Evolutionary conservation across 1,140 invertebrate species (phyloP).

Genomic region (Meteorus sp.): DNA sequence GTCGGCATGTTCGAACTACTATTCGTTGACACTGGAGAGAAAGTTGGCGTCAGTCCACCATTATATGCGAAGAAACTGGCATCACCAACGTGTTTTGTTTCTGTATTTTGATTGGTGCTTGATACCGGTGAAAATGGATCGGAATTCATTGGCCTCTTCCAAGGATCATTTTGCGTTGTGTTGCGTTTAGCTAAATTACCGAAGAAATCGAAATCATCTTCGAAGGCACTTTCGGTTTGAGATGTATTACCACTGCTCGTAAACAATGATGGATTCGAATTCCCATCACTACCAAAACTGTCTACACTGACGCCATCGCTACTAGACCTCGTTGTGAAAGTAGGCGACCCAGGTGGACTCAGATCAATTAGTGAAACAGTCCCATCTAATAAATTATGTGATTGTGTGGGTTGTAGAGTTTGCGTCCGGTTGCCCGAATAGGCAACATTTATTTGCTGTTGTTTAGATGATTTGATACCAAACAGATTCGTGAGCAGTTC

Average conservation of each 20-base stretch:
- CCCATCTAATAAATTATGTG: slow-evolving; percentile 27
- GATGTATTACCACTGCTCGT: slow-evolving; percentile 68
- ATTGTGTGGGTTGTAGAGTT: slow-evolving; percentile 18
- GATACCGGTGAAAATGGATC: slow-evolving; percentile 48
- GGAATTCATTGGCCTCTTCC: slow-evolving; percentile 43
- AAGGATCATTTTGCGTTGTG: slow-evolving; percentile 44
- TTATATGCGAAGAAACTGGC: slow-evolving; percentile 48
- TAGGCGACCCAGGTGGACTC: slow-evolving; percentile 70
- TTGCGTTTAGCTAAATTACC: slow-evolving; percentile 40
- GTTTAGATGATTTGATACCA: slow-evolving; percentile 35
- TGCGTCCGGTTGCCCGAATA: slow-evolving; percentile 23
- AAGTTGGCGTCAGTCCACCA: slow-evolving; percentile 28
- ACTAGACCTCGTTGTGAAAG: slow-evolving; percentile 71
- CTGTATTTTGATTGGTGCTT: slow-evolving; percentile 23
- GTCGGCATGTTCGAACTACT: slow-evolving; percentile 60
- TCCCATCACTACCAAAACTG: slow-evolving; percentile 74
- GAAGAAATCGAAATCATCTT: slow-evolving; percentile 73
- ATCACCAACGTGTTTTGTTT: slow-evolving; percentile 40
- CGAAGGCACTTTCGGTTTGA: slow-evolving; percentile 75
- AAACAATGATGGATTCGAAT: slow-evolving; percentile 62
- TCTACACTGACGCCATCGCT: slow-evolving; percentile 74
- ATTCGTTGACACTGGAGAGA: slow-evolving; percentile 19
- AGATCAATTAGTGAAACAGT: slow-evolving; percentile 49
- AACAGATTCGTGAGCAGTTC: slow-evolving; percentile 51
- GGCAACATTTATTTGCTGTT: slow-evolving; percentile 14